Base-by-base conservation (phyloP, 2,888 invertebrate species). In the Drosophila gaucha region DNA sequence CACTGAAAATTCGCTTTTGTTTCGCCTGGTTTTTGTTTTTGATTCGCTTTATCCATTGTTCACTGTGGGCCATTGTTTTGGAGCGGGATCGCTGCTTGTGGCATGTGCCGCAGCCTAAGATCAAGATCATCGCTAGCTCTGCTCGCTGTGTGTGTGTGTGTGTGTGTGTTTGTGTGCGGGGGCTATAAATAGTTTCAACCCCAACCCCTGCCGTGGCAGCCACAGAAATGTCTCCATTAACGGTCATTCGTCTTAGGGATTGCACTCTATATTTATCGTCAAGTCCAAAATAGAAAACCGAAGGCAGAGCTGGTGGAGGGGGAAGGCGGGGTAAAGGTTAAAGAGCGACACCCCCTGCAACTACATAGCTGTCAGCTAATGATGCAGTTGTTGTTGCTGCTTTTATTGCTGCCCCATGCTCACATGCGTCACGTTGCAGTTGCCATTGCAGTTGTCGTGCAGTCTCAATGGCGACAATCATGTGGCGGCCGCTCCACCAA, bases 381-480 rank as follows among this genome's bases (percentile, higher is more conserved):
- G 46, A 8, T 43, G 43, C 52, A 41, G 36, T 39, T 64, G 44
- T 5, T 54, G 49, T 8, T 38, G 22, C 5, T 46, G 35, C 12
- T 10, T 24, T n/a, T 30, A 14, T 46, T 46, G 12, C 30, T 55
- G 67, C 54, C 50, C 26, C 36, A 33, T 69, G 64, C 39, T 49
- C 59, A n/a, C n/a, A 66, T 70, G 70, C 70, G 70, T 70, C 70
- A 70, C 67, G 67, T 72, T 71, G 70, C 72, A 67, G 60, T 64
- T 63, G 72, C 52, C 57, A 47, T 69, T 69, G 69, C 70, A 69
- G 58, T 62, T 72, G 72, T 72, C 69, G 69, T 74, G 72, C 74
- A 64, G 74, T 68, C 72, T 74, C 72, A 74, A 72, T 68, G 72
- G 68, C 72, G 73, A 64, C 71, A 71, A 71, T 70, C 69, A 71